These are phyloP conservation scores for Morelia viridis DNA, from an alignment of 2,797 vertebrate genomes.

Conservation along the genomic window DNA sequence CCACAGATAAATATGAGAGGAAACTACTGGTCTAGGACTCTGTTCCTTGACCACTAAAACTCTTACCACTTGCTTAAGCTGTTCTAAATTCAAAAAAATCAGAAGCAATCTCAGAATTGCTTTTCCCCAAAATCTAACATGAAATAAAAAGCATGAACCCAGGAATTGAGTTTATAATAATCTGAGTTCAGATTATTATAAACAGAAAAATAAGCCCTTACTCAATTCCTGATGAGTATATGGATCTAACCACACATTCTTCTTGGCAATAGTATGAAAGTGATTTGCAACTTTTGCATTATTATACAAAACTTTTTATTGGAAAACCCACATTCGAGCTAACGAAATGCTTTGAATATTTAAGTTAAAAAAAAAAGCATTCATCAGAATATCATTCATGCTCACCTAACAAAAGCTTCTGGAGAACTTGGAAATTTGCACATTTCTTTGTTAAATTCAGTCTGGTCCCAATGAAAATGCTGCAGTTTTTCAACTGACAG, in stretches of 20 bases:
- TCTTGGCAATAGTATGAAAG: background rate
- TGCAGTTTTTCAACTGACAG: background rate
- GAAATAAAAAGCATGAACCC: background rate
- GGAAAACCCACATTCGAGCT: conserved; percentile 32
- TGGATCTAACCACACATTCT: background rate
- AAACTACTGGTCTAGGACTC: conserved; percentile 47
- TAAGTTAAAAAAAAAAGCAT: background rate
- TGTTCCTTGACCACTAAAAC: conserved; percentile 71
- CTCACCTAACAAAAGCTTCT: background rate
- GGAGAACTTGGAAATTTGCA: background rate
- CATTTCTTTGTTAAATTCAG: background rate
- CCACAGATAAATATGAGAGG: conserved; percentile 71
- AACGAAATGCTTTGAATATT: conserved; percentile 47
- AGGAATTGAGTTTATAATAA: too few relatives aligned
- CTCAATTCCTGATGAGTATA: background rate
- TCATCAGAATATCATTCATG: background rate
- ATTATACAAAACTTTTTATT: background rate
- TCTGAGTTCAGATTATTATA: background rate
- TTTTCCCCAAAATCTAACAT: conserved; percentile 24
- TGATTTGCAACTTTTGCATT: background rate
- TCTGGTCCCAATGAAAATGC: background rate
- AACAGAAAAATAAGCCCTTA: background rate
- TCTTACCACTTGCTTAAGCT: conserved; percentile 65
- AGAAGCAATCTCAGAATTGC: conserved; percentile 48
- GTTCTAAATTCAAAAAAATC: background rate